Percentiles rank a stretch among this genome's conserved stretches.
These are phyloP conservation scores for Hartigia nigra DNA, from an alignment of 2,888 invertebrate species.

Conservation along the genomic window DNA sequence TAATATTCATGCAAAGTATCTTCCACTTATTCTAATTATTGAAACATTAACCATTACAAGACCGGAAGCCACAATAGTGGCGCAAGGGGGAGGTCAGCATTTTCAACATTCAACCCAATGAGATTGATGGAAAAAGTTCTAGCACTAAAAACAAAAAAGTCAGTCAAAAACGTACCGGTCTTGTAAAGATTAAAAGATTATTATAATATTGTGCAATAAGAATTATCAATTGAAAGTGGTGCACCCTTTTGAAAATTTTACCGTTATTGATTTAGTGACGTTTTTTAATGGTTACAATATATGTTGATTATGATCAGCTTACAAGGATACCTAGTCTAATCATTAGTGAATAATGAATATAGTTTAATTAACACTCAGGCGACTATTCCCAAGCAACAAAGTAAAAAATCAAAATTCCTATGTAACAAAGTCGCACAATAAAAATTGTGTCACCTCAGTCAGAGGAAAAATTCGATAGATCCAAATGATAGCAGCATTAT, in stretches of 20 bases:
- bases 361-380: constrained; percentile 30
- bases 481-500: background rate
- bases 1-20: constrained; percentile 14
- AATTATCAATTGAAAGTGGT: background rate
- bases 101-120: too few relatives aligned
- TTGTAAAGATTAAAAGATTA: background rate
- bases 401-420: constrained; percentile 11
- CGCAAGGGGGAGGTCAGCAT: too few relatives aligned
- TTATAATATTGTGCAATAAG: background rate
- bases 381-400: constrained; percentile 7
- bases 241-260: background rate
- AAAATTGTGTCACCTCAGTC: constrained; percentile 1
- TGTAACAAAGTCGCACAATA: constrained; percentile 9
- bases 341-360: constrained; percentile 24
- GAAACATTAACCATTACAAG: background rate
- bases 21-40: background rate
- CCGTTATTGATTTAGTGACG: background rate
- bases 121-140: too few relatives aligned
- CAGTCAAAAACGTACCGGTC: too few relatives aligned
- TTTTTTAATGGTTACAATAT: background rate
- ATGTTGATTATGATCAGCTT: background rate
- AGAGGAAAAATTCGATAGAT: background rate
- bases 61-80: too few relatives aligned
- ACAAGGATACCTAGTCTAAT: background rate
- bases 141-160: too few relatives aligned